phyloP scores from a whole-genome alignment of 1,140 invertebrate genomes.

The Megalonaias nervosa region DNA sequence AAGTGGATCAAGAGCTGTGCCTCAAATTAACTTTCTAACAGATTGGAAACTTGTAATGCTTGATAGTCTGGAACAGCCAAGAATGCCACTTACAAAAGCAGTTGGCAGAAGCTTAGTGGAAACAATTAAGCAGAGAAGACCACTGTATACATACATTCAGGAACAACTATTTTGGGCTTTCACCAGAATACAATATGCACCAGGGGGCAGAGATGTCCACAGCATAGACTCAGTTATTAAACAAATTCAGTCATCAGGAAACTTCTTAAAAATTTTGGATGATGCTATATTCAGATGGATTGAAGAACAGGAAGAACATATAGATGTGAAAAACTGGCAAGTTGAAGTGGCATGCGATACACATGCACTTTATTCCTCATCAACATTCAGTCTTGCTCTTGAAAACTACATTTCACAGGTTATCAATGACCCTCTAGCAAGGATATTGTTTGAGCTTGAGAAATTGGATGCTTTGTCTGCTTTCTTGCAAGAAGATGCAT shows the following conservation, averaged over 20 bases:
- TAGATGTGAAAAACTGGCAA: constrained; percentile 11
- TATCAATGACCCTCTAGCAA: constrained; percentile 22
- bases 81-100: constrained; percentile 15
- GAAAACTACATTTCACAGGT: neutral
- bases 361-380: constrained; percentile 1
- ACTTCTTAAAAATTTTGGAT: constrained; percentile 32
- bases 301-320: neutral
- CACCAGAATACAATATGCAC: constrained; percentile 42
- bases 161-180: constrained; percentile 50
- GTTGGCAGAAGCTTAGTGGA: constrained; percentile 8
- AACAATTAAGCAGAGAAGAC: constrained; percentile 30
- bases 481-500: constrained; percentile 5
- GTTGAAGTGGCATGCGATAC: constrained; percentile 14
- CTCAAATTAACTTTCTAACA: constrained; percentile 46
- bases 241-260: constrained; percentile 12
- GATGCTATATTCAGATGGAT: constrained; percentile 22
- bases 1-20: neutral
- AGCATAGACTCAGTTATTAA: constrained; percentile 27
- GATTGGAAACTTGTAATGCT: constrained; percentile 44
- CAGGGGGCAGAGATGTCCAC: constrained; percentile 23
- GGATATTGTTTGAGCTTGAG: constrained; percentile 19
- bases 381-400: constrained; percentile 18
- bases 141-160: constrained; percentile 24
- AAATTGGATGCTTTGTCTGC: constrained; percentile 1
- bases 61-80: constrained; percentile 36